Percentiles rank a stretch among this genome's conserved stretches.
These are phyloP conservation scores for Mohoua ochrocephala DNA, from an alignment of 2,113 vertebrate genomes.

Conservation along the genomic window DNA sequence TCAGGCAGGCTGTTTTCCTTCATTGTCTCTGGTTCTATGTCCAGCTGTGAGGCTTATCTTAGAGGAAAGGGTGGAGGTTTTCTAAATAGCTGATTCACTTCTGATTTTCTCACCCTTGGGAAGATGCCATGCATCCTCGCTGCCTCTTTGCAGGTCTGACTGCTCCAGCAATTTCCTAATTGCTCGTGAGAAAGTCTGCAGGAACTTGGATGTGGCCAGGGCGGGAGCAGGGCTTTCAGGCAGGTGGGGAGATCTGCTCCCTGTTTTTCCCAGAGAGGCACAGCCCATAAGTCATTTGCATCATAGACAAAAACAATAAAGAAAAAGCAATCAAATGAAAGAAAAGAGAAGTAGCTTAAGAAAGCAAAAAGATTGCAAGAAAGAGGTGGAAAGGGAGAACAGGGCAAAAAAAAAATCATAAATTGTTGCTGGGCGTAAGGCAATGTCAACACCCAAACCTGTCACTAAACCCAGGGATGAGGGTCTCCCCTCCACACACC, in stretches of 20 bases:
- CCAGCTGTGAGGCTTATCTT: background rate
- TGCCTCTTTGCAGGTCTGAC: background rate
- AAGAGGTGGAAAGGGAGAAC: background rate
- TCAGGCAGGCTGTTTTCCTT: background rate
- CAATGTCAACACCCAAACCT: background rate
- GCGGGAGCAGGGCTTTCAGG: background rate
- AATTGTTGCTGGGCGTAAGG: background rate
- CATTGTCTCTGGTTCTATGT: background rate
- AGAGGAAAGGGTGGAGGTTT: slow-evolving; percentile 44
- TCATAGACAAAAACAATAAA: background rate
- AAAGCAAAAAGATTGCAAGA: background rate
- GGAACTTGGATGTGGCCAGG: background rate
- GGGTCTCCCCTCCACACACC: rapidly evolving
- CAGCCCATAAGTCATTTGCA: background rate
- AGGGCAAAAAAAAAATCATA: background rate
- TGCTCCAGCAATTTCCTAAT: background rate
- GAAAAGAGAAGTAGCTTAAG: background rate
- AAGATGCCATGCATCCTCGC: background rate
- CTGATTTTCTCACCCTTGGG: background rate
- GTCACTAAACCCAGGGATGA: rapidly evolving
- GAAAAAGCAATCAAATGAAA: background rate
- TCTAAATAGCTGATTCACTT: background rate
- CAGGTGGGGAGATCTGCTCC: background rate
- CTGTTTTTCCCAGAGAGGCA: background rate
- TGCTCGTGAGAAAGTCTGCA: background rate